Percentiles rank a stretch among this genome's conserved stretches.
Conservation (phyloP, 2,888 invertebrate genomes). For the Colletes collaris region DNA sequence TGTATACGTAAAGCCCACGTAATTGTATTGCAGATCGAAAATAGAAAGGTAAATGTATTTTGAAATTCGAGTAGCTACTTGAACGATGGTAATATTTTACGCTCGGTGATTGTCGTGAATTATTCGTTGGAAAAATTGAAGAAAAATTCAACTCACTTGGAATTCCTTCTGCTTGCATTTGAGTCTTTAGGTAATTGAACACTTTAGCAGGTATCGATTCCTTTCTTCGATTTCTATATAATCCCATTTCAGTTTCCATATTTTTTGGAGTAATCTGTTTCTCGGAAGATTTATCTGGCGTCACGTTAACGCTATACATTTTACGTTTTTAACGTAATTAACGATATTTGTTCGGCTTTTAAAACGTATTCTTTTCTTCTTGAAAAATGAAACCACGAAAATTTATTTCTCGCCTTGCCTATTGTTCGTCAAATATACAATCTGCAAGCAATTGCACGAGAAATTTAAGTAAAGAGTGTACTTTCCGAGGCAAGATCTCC, state of each 20-base stretch:
- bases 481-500: conserved; percentile 39
- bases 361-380: neutral
- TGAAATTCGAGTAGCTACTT: too few species aligned
- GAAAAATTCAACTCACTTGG: conserved; percentile 68
- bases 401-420: neutral
- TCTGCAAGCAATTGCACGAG: too few species aligned
- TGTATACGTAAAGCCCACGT: neutral
- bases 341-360: neutral
- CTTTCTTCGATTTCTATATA: conserved; percentile 71
- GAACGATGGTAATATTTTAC: neutral
- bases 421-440: neutral
- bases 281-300: conserved; percentile 73
- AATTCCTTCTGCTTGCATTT: conserved; percentile 72
- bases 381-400: neutral
- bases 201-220: conserved; percentile 77
- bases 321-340: conserved; percentile 11
- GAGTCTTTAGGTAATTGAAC: conserved; percentile 76
- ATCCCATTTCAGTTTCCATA: conserved; percentile 71
- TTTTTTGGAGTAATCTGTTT: conserved; percentile 70
- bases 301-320: conserved; percentile 80
- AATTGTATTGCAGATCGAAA: neutral
- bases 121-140: conserved; percentile 18
- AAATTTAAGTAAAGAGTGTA: conserved; percentile 12
- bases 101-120: neutral
- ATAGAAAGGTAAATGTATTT: too few species aligned